Percentiles rank a stretch among this genome's conserved stretches.
phyloP scores from a whole-genome alignment of 2,113 vertebrate species.

The Megaceryle maxima region DNA sequence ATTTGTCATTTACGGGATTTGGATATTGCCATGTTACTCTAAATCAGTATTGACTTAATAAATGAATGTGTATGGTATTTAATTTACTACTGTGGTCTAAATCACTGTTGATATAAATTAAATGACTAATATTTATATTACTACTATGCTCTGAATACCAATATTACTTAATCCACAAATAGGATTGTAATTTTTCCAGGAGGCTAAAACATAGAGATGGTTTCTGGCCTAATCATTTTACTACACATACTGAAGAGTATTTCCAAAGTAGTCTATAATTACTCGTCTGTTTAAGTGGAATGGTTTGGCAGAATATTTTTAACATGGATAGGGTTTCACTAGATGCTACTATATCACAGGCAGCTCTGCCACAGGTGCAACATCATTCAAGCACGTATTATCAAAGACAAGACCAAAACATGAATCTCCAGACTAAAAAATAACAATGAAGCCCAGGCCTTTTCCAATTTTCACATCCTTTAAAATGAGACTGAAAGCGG shows the following conservation, averaged over 20 bases:
- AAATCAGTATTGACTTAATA: neutral
- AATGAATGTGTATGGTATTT: neutral
- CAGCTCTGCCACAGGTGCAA: neutral
- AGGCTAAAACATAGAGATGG: neutral
- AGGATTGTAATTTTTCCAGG: neutral
- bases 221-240: neutral
- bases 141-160: neutral
- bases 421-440: neutral
- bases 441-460: neutral
- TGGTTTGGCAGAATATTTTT: neutral
- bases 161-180: neutral
- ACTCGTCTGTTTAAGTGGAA: neutral
- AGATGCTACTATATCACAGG: neutral
- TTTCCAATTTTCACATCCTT: neutral
- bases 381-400: neutral
- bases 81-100: neutral
- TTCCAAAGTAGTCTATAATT: neutral
- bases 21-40: neutral
- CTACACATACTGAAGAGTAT: neutral
- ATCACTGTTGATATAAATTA: constrained; percentile 11
- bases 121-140: neutral
- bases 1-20: neutral
- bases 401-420: neutral
- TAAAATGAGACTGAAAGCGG: neutral
- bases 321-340: neutral